Evolutionary conservation across 2,797 vertebrate genomes (phyloP).

Genomic region (Aplochiton taeniatus): DNA sequence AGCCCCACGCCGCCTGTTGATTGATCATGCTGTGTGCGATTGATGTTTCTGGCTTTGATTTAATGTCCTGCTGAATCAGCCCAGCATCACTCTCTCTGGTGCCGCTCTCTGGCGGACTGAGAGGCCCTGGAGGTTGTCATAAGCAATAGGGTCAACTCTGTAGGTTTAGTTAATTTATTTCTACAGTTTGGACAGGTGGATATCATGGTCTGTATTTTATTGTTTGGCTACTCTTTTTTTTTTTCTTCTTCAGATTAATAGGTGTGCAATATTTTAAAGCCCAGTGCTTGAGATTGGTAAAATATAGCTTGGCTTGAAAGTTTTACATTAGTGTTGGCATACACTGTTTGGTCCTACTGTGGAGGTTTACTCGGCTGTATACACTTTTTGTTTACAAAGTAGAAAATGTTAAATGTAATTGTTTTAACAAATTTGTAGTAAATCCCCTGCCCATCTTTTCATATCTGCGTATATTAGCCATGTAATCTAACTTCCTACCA

Average conservation of each 20-base stretch:
- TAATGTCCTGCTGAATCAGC: conserved; percentile 74
- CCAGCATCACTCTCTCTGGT: conserved; percentile 37
- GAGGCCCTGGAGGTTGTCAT: conserved; percentile 35
- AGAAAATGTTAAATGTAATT: conserved; percentile 4
- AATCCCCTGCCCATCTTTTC: background rate
- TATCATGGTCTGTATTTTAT: conserved; percentile 54
- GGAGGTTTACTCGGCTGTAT: too few species aligned
- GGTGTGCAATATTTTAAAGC: background rate
- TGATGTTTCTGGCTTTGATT: conserved; percentile 74
- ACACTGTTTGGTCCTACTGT: too few species aligned
- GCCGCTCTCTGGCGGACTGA: conserved; percentile 8
- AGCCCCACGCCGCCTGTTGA: conserved; percentile 54
- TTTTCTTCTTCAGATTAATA: background rate
- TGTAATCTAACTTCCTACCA: conserved; percentile 8
- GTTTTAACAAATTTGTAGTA: conserved; percentile 28
- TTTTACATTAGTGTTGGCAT: too few species aligned
- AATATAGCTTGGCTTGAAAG: background rate
- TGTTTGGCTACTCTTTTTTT: conserved; percentile 2
- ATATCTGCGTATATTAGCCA: conserved; percentile 1
- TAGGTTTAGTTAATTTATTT: conserved; percentile 51
- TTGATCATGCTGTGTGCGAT: conserved; percentile 74
- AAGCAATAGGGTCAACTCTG: conserved; percentile 39
- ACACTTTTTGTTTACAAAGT: conserved; percentile 3
- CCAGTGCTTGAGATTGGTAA: background rate
- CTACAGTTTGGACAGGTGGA: conserved; percentile 51